Percentiles rank a stretch among this genome's conserved stretches.
Evolutionary conservation across 2,888 invertebrate genomes (phyloP).

Genomic region (Lacanobia wlatinum): DNA sequence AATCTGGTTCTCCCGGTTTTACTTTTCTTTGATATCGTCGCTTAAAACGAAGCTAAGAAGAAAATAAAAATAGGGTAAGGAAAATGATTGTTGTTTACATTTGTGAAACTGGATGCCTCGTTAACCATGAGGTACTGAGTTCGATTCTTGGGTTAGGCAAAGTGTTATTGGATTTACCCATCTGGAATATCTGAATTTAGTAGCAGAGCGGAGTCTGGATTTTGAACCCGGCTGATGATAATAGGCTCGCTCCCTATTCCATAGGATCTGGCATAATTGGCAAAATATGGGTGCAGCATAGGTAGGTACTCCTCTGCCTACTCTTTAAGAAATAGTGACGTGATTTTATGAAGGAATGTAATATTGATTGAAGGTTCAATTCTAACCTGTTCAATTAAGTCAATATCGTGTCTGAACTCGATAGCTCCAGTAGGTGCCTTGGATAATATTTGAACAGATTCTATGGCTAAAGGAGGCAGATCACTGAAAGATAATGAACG

Average conservation of each 20-base stretch:
- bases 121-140: neutral
- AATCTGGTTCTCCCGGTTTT: conserved; percentile 87
- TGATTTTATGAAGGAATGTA: neutral
- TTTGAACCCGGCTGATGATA: neutral
- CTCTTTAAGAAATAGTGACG: neutral
- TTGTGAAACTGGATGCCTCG: neutral
- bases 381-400: conserved; percentile 87
- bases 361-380: neutral
- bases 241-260: neutral
- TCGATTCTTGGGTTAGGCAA: neutral
- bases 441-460: conserved; percentile 16
- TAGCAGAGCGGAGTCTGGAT: neutral
- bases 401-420: conserved; percentile 89
- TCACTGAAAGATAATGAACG: conserved; percentile 71
- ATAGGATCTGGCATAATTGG: neutral
- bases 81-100: neutral
- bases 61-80: conserved; percentile 32
- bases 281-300: neutral
- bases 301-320: too few relatives aligned
- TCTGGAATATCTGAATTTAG: neutral
- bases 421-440: conserved; percentile 75
- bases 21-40: conserved; percentile 91
- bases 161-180: neutral
- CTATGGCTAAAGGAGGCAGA: conserved; percentile 70
- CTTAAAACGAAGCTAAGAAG: conserved; percentile 89